Percentiles rank a stretch among this genome's conserved stretches.
These are phyloP conservation scores for Glomeris marginata DNA, from an alignment of 2,888 invertebrate species.

Conservation along the genomic window DNA sequence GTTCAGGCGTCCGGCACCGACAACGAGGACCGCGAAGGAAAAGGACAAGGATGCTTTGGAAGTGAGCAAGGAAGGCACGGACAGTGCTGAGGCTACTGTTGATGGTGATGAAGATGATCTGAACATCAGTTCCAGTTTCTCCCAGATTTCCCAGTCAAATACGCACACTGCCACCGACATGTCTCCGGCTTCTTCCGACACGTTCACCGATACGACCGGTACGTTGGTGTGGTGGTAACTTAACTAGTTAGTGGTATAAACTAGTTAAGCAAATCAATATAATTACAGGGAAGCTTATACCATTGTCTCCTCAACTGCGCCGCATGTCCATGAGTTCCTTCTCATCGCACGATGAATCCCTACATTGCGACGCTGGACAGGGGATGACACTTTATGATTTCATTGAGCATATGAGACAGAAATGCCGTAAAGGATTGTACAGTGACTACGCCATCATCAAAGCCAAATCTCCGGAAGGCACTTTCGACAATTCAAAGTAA, in stretches of 20 bases:
- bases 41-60: not conserved
- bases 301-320: slow-evolving; percentile 24
- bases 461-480: slow-evolving; percentile 64
- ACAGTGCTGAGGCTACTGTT: slow-evolving; percentile 10
- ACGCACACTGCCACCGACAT: slow-evolving; percentile 13
- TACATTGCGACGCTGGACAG: slow-evolving; percentile 14
- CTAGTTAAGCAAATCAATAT: not conserved
- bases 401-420: slow-evolving; percentile 54
- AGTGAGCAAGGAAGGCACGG: slow-evolving; percentile 22
- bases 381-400: slow-evolving; percentile 52
- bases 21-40: slow-evolving; percentile 17
- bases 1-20: slow-evolving; percentile 19
- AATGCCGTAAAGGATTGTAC: slow-evolving; percentile 63
- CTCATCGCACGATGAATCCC: slow-evolving; percentile 14
- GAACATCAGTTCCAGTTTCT: slow-evolving; percentile 13
- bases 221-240: not conserved
- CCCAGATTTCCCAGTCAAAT: slow-evolving; percentile 15
- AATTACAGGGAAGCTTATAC: slow-evolving; percentile 3
- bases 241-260: not conserved
- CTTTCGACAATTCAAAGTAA: slow-evolving; percentile 74
- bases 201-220: slow-evolving; percentile 14
- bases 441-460: slow-evolving; percentile 82
- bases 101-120: slow-evolving; percentile 12
- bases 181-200: slow-evolving; percentile 15
- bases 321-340: slow-evolving; percentile 15